Conservation (phyloP, 2,113 vertebrate species). For the Pluvialis apricaria region DNA sequence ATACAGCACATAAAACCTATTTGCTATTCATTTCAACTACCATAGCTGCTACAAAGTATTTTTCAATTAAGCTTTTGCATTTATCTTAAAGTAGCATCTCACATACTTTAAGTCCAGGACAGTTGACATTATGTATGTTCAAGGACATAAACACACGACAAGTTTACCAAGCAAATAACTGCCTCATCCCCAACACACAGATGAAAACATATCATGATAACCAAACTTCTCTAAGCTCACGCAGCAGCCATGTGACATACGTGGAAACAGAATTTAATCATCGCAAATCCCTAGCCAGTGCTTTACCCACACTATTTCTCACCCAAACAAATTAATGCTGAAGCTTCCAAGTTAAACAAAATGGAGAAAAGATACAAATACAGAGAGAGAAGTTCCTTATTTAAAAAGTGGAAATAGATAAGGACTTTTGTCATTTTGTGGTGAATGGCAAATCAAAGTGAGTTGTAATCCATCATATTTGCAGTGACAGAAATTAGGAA, state of each 20-base stretch:
- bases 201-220: neutral
- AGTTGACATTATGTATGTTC: neutral
- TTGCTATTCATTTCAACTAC: neutral
- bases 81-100: neutral
- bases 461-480: neutral
- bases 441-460: neutral
- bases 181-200: accelerated
- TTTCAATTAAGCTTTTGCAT: neutral
- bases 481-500: neutral
- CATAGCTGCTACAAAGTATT: neutral
- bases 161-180: neutral
- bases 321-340: neutral
- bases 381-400: neutral
- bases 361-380: neutral
- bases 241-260: neutral
- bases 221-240: neutral
- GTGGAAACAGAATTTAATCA: neutral
- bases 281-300: neutral
- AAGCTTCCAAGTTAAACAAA: neutral
- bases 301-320: neutral
- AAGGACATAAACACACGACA: neutral
- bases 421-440: neutral
- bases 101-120: neutral
- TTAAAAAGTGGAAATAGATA: neutral
- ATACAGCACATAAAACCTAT: neutral